Base-by-base conservation (phyloP, 2,797 vertebrate species). In the Apogon hyalosoma region DNA sequence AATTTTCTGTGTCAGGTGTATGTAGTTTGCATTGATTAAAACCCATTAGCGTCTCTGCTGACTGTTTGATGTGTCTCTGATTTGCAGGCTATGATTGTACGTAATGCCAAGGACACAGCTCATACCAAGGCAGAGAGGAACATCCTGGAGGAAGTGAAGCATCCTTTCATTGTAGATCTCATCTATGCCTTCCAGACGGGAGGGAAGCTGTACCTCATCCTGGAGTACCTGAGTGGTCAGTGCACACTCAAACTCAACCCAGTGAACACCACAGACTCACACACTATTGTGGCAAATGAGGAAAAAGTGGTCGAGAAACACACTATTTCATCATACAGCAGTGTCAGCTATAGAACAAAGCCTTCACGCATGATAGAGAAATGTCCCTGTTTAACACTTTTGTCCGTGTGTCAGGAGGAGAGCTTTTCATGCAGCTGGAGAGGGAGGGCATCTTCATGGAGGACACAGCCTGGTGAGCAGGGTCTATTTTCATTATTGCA, bases 121-220 rank as follows among this genome's bases (percentile, higher is more conserved):
- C 98, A 98, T 74, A 99, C 98, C 57, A 99, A 99, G 94, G 97
- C 98, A 14, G 98, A 99, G 91, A 93, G 98, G 82, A 99, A 98
- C 93, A 99, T 99, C 84, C 91, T 99, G 86, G 98, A 99, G 91
- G 98, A 99, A 92, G 98, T 99, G 88, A 99, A 99, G 85, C 98
- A 99, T 92, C 97, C 98, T 63, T 99, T 99, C 93, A 99, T 99
- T 7, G 98, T 99, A 38, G 97, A 99, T 84, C 95, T 99, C 88
- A 99, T 99, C 90, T 99, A 99, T 85, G 98, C 98, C 93, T 99
- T 99, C 94, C 98, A 99, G 95, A 99, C 98, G 0, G 98, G 98
- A 85, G 98, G 98, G 79, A 99, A 99, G 93, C 96, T 99, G 89
- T 99, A 99, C 94, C 98, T 99, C 94, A 99, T 99, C 92, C 95